Percentiles rank a stretch among this genome's conserved stretches.
Evolutionary conservation across 2,113 vertebrate species (phyloP).

Genomic region (Myocastor coypus): DNA sequence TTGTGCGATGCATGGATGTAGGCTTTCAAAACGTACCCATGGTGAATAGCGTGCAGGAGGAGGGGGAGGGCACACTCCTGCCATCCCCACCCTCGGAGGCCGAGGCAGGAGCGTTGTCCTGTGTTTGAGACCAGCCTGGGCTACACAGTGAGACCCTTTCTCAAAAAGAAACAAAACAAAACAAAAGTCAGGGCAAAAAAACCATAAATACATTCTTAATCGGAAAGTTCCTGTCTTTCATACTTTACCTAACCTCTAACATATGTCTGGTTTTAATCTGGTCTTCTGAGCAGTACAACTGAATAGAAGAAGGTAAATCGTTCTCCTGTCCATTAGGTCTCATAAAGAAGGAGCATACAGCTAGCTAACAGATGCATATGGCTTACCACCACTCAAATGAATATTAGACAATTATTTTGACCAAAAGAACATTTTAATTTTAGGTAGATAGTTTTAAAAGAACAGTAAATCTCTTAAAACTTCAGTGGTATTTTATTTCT

Average conservation of each 20-base stretch:
- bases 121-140: no score
- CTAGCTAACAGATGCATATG: neutral
- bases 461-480: slow-evolving; percentile 42
- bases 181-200: no score
- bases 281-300: slow-evolving; percentile 31
- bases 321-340: slow-evolving; percentile 1
- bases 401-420: slow-evolving; percentile 3
- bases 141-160: no score
- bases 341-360: neutral
- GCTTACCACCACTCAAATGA: slow-evolving; percentile 40
- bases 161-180: no score
- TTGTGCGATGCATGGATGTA: neutral
- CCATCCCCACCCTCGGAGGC: no score
- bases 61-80: neutral
- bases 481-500: slow-evolving; percentile 61
- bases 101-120: no score
- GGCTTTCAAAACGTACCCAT: slow-evolving; percentile 48
- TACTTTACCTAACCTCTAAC: neutral
- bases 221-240: slow-evolving; percentile 12
- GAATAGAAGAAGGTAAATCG: neutral
- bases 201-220: neutral
- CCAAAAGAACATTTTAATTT: slow-evolving; percentile 46
- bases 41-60: neutral
- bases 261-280: neutral
- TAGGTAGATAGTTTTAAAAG: slow-evolving; percentile 53